These are phyloP conservation scores for Bugula neritina DNA, from an alignment of 2,888 invertebrate genomes.

Conservation along the genomic window DNA sequence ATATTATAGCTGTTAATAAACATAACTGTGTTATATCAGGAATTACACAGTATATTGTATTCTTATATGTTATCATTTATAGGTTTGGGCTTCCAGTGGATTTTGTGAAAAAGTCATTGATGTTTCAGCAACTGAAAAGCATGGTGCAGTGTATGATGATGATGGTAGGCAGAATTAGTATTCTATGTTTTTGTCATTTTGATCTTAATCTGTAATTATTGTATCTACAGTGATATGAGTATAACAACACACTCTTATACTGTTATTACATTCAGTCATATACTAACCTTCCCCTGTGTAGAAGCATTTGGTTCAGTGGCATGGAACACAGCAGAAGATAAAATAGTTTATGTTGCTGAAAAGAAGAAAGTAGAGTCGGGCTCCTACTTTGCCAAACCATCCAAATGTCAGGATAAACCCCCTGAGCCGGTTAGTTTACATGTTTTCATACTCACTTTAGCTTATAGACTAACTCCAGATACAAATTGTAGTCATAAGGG, in stretches of 20 bases:
- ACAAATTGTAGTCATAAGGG: too few relatives aligned
- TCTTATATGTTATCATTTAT: conserved; percentile 28
- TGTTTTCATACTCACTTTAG: too few relatives aligned
- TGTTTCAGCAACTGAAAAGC: conserved; percentile 66
- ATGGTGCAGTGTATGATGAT: conserved; percentile 70
- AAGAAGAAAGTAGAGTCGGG: conserved; percentile 69
- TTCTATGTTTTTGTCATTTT: too few relatives aligned
- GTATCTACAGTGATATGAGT: too few relatives aligned
- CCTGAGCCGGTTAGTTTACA: neutral
- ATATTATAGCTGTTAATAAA: too few relatives aligned
- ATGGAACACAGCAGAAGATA: conserved; percentile 68
- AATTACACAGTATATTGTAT: too few relatives aligned
- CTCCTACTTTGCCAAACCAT: conserved; percentile 60
- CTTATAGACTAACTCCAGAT: too few relatives aligned
- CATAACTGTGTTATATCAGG: too few relatives aligned
- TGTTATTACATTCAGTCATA: too few relatives aligned
- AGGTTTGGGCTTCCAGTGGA: conserved; percentile 44
- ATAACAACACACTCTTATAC: too few relatives aligned
- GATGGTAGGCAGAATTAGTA: conserved; percentile 60
- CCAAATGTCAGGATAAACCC: conserved; percentile 30
- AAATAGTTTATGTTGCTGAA: conserved; percentile 74
- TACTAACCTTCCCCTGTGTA: conserved; percentile 33
- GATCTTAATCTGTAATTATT: too few relatives aligned
- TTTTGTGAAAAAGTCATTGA: conserved; percentile 55
- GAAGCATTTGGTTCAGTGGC: conserved; percentile 52